Conservation (phyloP, 2,888 invertebrate species). For the Tipula lateralis region DNA sequence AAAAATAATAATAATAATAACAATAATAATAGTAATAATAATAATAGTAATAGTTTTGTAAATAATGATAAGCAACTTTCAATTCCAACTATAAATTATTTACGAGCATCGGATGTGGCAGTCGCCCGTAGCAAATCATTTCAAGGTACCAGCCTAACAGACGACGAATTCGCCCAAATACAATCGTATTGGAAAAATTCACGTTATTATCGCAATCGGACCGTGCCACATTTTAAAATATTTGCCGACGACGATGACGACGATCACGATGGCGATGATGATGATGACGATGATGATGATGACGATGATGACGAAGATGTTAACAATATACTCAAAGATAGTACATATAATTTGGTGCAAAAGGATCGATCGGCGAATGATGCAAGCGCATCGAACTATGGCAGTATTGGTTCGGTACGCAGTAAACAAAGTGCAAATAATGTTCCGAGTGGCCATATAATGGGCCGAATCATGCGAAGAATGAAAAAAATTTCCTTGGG, state of each 20-base stretch:
- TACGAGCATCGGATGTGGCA: neutral
- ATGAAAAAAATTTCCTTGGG: conserved; percentile 47
- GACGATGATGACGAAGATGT: conserved; percentile 44
- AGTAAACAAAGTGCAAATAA: neutral
- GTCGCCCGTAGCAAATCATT: conserved; percentile 47
- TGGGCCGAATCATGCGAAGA: conserved; percentile 45
- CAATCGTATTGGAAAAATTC: conserved; percentile 38
- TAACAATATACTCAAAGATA: conserved; percentile 25
- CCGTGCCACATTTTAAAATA: conserved; percentile 29
- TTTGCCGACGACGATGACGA: conserved; percentile 36
- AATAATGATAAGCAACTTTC: conserved; percentile 27
- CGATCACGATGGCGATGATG: conserved; percentile 42
- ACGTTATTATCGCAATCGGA: conserved; percentile 33
- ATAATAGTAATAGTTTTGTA: conserved; percentile 19
- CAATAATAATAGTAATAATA: conserved; percentile 21
- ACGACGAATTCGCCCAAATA: neutral
- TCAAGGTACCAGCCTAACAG: conserved; percentile 45
- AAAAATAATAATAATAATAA: conserved; percentile 24
- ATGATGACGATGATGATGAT: conserved; percentile 39
- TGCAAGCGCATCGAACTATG: conserved; percentile 39
- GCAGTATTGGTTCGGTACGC: conserved; percentile 39
- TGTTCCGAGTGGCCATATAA: conserved; percentile 40
- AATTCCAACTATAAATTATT: neutral
- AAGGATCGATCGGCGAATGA: conserved; percentile 31
- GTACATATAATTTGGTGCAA: conserved; percentile 25